phyloP scores from a whole-genome alignment of 2,888 invertebrate species.

The Coenonympha arcania region DNA sequence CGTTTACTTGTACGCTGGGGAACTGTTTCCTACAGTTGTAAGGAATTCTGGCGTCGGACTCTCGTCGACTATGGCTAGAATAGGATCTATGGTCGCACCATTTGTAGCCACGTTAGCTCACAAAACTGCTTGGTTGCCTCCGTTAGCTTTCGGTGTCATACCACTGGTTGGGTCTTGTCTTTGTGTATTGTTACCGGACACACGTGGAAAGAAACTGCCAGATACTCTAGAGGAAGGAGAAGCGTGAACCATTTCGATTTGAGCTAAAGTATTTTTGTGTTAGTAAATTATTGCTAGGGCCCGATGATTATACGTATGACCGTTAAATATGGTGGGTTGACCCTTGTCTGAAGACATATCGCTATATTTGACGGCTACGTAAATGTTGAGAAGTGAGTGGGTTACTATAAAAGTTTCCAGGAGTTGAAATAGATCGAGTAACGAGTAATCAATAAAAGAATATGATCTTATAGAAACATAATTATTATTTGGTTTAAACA shows the following conservation, averaged over 20 bases:
- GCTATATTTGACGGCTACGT: too few relatives aligned
- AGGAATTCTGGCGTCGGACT: slow-evolving; percentile 90
- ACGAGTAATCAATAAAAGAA: too few relatives aligned
- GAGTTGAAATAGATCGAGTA: too few relatives aligned
- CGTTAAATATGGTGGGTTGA: too few relatives aligned
- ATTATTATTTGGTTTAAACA: too few relatives aligned
- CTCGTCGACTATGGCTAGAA: slow-evolving; percentile 87
- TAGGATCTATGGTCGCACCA: slow-evolving; percentile 90
- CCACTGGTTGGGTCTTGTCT: slow-evolving; percentile 80
- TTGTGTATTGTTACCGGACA: slow-evolving; percentile 83
- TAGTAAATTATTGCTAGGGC: not conserved
- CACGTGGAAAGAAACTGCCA: slow-evolving; percentile 81
- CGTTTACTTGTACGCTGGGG: slow-evolving; percentile 89
- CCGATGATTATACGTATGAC: too few relatives aligned
- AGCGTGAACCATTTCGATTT: slow-evolving; percentile 40
- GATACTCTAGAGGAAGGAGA: slow-evolving; percentile 88
- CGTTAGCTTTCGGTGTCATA: slow-evolving; percentile 80
- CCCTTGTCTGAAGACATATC: too few relatives aligned
- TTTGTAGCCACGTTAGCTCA: slow-evolving; percentile 80
- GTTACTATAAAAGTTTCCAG: too few relatives aligned
- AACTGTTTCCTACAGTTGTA: slow-evolving; percentile 91
- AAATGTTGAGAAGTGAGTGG: too few relatives aligned
- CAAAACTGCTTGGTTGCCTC: slow-evolving; percentile 77
- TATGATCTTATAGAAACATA: too few relatives aligned
- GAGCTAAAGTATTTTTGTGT: too few relatives aligned